These are phyloP conservation scores for Allobates femoralis DNA, from an alignment of 2,797 vertebrate species.

Conservation along the genomic window DNA sequence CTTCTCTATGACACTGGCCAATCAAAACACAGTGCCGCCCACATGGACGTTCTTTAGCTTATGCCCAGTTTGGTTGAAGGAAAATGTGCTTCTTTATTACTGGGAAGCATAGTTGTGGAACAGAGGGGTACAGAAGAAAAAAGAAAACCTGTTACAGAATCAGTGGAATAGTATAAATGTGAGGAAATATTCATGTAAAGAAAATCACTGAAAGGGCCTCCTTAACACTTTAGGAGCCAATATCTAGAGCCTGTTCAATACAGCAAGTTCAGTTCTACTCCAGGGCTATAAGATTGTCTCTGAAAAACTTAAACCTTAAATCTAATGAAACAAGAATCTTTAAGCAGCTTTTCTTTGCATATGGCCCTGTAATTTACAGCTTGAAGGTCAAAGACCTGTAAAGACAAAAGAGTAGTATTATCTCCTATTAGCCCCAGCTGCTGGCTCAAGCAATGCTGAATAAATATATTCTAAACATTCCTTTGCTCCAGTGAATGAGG, in stretches of 20 bases:
- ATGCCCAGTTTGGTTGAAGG: too few relatives aligned
- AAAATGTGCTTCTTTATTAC: too few relatives aligned
- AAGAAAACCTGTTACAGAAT: too few relatives aligned
- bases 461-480: slow-evolving; percentile 39
- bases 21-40: too few relatives aligned
- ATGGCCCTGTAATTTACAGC: slow-evolving; percentile 43
- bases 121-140: too few relatives aligned
- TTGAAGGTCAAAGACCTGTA: slow-evolving; percentile 47
- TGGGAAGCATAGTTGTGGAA: too few relatives aligned
- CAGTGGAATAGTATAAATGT: too few relatives aligned
- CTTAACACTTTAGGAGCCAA: background rate
- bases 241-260: background rate
- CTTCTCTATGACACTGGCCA: too few relatives aligned
- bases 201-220: too few relatives aligned
- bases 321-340: slow-evolving; percentile 43
- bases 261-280: background rate
- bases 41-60: too few relatives aligned
- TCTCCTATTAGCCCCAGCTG: slow-evolving; percentile 43
- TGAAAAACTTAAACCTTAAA: background rate
- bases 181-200: too few relatives aligned
- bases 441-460: slow-evolving; percentile 25
- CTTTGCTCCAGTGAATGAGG: slow-evolving; percentile 35
- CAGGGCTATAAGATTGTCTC: slow-evolving; percentile 15
- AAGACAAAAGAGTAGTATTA: slow-evolving; percentile 47
- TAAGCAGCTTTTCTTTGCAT: slow-evolving; percentile 56